These are phyloP conservation scores for Serranus cabrilla DNA, from an alignment of 2,797 vertebrate genomes.

Conservation along the genomic window DNA sequence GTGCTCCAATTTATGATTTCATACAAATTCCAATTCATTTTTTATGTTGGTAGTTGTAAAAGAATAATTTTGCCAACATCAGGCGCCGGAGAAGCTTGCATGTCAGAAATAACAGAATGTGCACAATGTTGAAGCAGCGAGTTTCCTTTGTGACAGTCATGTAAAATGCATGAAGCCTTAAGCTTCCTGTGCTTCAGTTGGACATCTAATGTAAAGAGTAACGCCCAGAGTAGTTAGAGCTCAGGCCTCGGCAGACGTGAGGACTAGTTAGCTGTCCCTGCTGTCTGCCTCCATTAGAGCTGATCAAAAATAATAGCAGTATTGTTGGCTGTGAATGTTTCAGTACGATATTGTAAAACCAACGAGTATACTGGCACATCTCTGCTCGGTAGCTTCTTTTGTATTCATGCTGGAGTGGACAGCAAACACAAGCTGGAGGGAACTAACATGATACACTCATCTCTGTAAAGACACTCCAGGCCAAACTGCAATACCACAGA, in stretches of 20 bases:
- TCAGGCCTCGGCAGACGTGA: neutral
- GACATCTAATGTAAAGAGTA: conserved; percentile 1
- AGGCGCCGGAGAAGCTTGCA: neutral
- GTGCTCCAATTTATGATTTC: neutral
- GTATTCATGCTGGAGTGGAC: conserved; percentile 33
- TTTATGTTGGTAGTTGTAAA: neutral
- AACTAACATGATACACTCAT: conserved; percentile 35
- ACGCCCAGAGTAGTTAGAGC: neutral
- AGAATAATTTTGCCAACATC: neutral
- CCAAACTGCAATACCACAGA: conserved; percentile 24
- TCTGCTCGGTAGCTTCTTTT: conserved; percentile 4
- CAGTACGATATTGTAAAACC: neutral
- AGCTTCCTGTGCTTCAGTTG: neutral
- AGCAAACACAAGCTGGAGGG: conserved; percentile 27
- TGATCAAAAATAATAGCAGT: conserved; percentile 8
- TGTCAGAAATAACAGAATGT: neutral
- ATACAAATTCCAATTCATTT: neutral
- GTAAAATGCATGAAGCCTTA: neutral
- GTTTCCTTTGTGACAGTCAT: neutral
- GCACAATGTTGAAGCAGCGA: neutral
- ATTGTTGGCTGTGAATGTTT: neutral
- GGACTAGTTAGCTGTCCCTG: neutral
- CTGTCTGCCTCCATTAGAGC: neutral
- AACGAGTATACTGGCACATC: neutral
- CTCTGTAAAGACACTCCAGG: conserved; percentile 31